Evolutionary conservation across 2,888 invertebrate species (phyloP).

Genomic region (Pyrrhosoma nymphula): DNA sequence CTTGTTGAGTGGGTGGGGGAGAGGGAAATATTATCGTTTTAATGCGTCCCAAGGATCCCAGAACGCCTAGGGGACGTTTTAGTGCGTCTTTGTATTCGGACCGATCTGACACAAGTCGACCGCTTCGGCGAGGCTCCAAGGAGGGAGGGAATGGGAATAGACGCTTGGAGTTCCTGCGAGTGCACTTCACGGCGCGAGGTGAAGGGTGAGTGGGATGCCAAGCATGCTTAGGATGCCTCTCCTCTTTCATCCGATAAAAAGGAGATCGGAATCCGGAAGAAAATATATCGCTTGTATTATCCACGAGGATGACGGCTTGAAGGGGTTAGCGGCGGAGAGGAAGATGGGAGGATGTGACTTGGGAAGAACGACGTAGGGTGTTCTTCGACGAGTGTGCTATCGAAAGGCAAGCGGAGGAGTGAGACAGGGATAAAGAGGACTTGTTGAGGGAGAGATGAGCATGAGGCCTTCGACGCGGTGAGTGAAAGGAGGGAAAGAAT

Average conservation of each 20-base stretch:
- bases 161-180: neutral
- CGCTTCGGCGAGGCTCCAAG: neutral
- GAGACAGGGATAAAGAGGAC: neutral
- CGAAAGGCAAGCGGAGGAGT: neutral
- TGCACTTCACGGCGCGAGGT: neutral
- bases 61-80: too few species aligned
- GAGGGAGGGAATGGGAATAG: neutral
- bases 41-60: too few species aligned
- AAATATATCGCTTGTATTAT: neutral
- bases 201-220: neutral
- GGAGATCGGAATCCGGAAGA: neutral
- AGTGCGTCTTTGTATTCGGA: too few species aligned
- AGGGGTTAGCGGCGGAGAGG: neutral
- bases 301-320: neutral
- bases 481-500: neutral
- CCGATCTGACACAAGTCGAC: too few species aligned
- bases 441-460: neutral
- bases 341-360: neutral
- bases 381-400: neutral
- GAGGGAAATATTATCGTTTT: too few species aligned
- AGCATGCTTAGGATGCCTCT: neutral
- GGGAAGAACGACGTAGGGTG: neutral
- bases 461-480: neutral
- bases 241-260: conserved; percentile 5
- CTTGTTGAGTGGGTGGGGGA: too few species aligned